A percentile compares a stretch with the other conserved stretches of the same genome.
Evolutionary conservation across 2,888 invertebrate species (phyloP).

Genomic region (Catocala fraxini): DNA sequence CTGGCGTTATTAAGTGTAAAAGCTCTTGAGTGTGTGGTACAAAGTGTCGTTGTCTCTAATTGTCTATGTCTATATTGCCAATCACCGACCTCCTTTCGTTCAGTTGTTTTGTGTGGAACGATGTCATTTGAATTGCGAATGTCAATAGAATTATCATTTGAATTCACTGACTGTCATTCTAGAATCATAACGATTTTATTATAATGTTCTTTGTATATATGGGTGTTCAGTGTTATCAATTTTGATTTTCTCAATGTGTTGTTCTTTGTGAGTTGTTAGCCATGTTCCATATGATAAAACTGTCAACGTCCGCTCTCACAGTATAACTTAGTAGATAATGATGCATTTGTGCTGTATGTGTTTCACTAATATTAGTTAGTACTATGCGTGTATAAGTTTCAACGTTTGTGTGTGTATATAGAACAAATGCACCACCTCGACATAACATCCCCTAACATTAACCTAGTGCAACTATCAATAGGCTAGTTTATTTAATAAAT

Average conservation of each 20-base stretch:
- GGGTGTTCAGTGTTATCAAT: conserved; percentile 11
- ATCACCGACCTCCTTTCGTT: conserved; percentile 37
- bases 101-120: conserved; percentile 23
- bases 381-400: conserved; percentile 2
- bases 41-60: conserved; percentile 85
- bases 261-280: conserved; percentile 15
- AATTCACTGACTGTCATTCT: conserved; percentile 7
- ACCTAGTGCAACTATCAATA: conserved; percentile 76
- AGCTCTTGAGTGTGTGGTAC: conserved; percentile 82
- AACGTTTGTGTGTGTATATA: conserved; percentile 16
- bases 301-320: conserved; percentile 19
- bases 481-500: conserved; percentile 72
- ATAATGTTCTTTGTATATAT: not conserved
- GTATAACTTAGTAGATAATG: conserved; percentile 35
- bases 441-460: conserved; percentile 52
- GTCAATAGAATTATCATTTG: conserved; percentile 34
- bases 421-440: conserved; percentile 48
- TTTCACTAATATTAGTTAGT: conserved; percentile 24
- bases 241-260: conserved; percentile 1
- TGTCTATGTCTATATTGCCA: conserved; percentile 59
- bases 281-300: conserved; percentile 31
- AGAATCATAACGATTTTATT: not conserved
- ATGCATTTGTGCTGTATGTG: conserved; percentile 51
- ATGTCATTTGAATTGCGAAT: conserved; percentile 20
- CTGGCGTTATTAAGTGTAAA: conserved; percentile 68